These are phyloP conservation scores for Gouania willdenowi DNA, from an alignment of 2,797 vertebrate genomes.

Conservation along the genomic window DNA sequence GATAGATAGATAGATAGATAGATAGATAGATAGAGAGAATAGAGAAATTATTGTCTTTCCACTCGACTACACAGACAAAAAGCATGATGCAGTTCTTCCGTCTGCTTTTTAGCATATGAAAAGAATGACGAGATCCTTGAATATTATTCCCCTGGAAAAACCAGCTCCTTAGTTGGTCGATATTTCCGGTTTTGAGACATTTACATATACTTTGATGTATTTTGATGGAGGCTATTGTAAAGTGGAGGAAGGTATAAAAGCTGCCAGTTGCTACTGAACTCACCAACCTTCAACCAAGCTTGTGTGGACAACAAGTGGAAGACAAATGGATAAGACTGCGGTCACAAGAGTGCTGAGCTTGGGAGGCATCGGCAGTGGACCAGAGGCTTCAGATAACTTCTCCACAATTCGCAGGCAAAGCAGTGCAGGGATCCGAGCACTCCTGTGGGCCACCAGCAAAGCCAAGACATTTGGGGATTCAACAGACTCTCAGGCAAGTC, in stretches of 20 bases:
- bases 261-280: neutral
- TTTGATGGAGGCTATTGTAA: conserved; percentile 4
- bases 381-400: conserved; percentile 25
- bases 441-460: conserved; percentile 55
- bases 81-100: conserved; percentile 4
- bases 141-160: conserved; percentile 18
- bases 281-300: neutral
- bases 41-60: too few relatives aligned
- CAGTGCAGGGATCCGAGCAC: conserved; percentile 56
- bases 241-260: conserved; percentile 54
- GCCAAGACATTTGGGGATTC: conserved; percentile 54
- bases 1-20: too few relatives aligned
- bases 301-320: neutral
- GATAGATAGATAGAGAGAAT: too few relatives aligned
- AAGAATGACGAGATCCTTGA: conserved; percentile 3
- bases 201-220: conserved; percentile 36
- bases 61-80: too few relatives aligned
- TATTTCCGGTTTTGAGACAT: conserved; percentile 52
- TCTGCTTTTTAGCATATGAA: conserved; percentile 51
- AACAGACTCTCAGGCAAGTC: conserved; percentile 49
- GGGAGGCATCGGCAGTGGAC: conserved; percentile 37
- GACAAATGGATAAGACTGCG: conserved; percentile 49
- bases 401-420: conserved; percentile 57
- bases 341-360: conserved; percentile 65
- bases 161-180: conserved; percentile 33